A percentile compares a stretch with the other conserved stretches of the same genome.
Evolutionary conservation across 2,888 invertebrate genomes (phyloP).

Genomic region (Cephus runcator): DNA sequence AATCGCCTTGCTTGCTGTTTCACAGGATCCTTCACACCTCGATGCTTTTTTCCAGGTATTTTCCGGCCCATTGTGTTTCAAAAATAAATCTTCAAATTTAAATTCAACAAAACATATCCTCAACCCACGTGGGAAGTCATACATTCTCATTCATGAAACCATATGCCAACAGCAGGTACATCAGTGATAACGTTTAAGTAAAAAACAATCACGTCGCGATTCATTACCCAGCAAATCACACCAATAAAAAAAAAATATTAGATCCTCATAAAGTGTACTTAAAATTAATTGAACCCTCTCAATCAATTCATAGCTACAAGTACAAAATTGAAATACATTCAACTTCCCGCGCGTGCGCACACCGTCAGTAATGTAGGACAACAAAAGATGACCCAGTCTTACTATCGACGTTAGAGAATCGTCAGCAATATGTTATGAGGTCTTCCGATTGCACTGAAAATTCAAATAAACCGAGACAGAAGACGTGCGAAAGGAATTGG

Average conservation of each 20-base stretch:
- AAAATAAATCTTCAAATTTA: background rate
- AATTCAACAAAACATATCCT: background rate
- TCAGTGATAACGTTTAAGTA: background rate
- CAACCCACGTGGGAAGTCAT: background rate
- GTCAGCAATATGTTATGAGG: background rate
- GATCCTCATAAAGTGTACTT: background rate
- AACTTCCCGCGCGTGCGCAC: background rate
- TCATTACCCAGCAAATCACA: background rate
- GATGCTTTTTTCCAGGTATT: constrained; percentile 85
- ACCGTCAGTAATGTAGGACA: background rate
- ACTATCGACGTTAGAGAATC: background rate
- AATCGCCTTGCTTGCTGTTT: constrained; percentile 75
- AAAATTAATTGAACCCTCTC: background rate
- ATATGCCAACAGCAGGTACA: background rate
- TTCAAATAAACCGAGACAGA: background rate
- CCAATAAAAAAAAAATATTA: background rate
- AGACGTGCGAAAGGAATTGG: background rate
- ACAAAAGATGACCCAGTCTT: background rate
- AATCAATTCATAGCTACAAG: background rate
- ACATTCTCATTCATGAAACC: background rate
- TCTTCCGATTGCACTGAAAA: background rate
- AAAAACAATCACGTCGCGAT: background rate
- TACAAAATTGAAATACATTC: background rate
- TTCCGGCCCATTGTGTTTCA: constrained; percentile 74
- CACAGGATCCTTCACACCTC: constrained; percentile 80